phyloP scores from a whole-genome alignment of 2,888 invertebrate genomes.

The Dysmachus trigonus region DNA sequence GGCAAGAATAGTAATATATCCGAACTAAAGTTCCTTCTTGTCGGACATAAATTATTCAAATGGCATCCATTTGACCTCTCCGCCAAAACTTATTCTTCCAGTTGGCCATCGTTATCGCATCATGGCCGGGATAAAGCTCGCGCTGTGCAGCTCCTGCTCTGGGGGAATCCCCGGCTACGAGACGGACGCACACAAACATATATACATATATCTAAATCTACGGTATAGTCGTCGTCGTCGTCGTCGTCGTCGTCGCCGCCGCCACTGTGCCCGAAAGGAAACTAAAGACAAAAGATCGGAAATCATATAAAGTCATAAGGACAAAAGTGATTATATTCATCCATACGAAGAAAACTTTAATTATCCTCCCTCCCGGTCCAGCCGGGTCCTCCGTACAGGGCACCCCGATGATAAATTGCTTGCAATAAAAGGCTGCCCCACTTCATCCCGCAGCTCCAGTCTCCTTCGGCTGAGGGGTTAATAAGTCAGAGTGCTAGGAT shows the following conservation, averaged over 20 bases:
- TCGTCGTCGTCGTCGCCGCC: too few relatives aligned
- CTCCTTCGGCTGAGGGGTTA: conserved; percentile 14
- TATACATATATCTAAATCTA: neutral
- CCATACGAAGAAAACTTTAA: conserved; percentile 41
- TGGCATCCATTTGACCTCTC: conserved; percentile 35
- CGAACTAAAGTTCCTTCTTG: conserved; percentile 1
- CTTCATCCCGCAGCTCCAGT: conserved; percentile 1
- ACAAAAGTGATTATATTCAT: conserved; percentile 49
- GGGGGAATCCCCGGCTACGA: neutral
- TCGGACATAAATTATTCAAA: conserved; percentile 39
- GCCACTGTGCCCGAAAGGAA: conserved; percentile 44
- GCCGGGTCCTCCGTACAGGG: neutral
- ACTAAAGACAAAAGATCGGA: conserved; percentile 52
- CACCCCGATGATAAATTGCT: conserved; percentile 36
- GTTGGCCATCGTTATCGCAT: conserved; percentile 41
- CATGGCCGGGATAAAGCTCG: neutral
- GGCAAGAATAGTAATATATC: neutral
- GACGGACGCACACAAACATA: neutral
- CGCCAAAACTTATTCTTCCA: conserved; percentile 16
- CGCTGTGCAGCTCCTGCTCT: neutral
- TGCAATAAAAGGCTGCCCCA: conserved; percentile 33
- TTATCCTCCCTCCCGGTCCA: conserved; percentile 25
- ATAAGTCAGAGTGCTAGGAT: conserved; percentile 36
- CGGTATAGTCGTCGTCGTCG: neutral
- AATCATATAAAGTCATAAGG: conserved; percentile 53